Base-by-base conservation (phyloP, 2,888 invertebrate species). In the Resseliella maxima region DNA sequence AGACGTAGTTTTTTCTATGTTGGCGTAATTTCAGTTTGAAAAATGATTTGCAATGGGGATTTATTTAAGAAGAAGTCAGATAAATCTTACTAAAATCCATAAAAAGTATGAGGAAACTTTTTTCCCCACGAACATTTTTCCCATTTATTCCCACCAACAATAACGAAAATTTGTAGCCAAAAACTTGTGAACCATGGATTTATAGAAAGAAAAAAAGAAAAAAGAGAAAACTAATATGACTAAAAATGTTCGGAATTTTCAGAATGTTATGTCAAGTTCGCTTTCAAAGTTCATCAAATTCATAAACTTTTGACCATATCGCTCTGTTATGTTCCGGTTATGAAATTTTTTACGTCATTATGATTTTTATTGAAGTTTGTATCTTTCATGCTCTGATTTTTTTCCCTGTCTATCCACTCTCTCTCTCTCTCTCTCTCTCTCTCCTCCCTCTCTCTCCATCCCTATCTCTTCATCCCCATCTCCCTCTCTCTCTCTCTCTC, bases 231-330 rank as follows among this genome's bases (percentile, higher is more conserved):
- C 72, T 72, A 31, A 31, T n/a, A 72, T 72, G 72, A 31, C 10
- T 31, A 12, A 72, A 72, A 72, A 2, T 15, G 15, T 18, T 12
- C 0, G 72, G 72, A 72, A 24, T 27, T 59, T 59, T 59, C 12
- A 24, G 59, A 3, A 5, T 24, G 59, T n/a, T 24, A 24, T 35
- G 72, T 31, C 72, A 31, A 31, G 72, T 12, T 31, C 72, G 31
- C 31, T 27, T 31, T 72, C 31, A 72, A 72, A 72, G 72, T 72
- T 31, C 31, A 72, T 72, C 72, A 72, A 72, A 3, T 15, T 72
- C 31, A 72, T 72, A 72, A 35, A 72, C 10, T 27, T 72, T 72
- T 72, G 72, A 72, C 72, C 31, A 72, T 72, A 72, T 72, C 72
- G 72, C 31, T 50, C 18, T 31, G 1, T 15, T 72, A 31, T 31